Evolutionary conservation across 2,113 vertebrate species (phyloP).

Genomic region (Cyprinodon tularosa): DNA sequence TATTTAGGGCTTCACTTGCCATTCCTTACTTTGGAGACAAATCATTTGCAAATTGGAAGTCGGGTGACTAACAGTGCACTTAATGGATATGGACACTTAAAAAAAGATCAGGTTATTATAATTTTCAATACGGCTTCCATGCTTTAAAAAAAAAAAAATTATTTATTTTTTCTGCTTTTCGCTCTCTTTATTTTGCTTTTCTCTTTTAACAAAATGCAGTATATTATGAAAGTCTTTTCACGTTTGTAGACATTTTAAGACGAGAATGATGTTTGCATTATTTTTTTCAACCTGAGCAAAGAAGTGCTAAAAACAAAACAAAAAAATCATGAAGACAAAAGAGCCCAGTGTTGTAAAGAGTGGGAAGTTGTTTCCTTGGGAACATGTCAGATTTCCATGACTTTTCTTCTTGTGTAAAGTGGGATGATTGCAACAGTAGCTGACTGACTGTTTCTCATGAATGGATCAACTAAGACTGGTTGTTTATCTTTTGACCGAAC

Average conservation of each 20-base stretch:
- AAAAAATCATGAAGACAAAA: conserved; percentile 3
- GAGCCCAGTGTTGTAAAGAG: conserved; percentile 11
- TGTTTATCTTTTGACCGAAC: conserved; percentile 11
- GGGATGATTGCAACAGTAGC: conserved; percentile 30
- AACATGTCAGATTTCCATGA: conserved; percentile 54
- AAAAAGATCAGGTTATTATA: conserved; percentile 47
- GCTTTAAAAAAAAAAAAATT: conserved; percentile 14
- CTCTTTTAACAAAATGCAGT: conserved; percentile 10
- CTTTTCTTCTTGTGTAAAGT: conserved; percentile 47
- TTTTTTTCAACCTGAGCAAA: conserved; percentile 28
- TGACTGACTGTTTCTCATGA: conserved; percentile 20
- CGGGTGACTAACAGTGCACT: conserved; percentile 25
- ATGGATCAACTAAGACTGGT: conserved; percentile 1
- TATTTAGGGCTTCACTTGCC: conserved; percentile 26
- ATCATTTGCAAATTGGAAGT: conserved; percentile 52
- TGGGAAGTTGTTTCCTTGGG: conserved; percentile 61
- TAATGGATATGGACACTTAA: conserved; percentile 38
- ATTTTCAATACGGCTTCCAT: conserved; percentile 33
- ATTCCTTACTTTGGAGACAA: conserved; percentile 45
- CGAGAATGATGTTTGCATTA: conserved; percentile 5
- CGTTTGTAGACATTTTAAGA: not conserved
- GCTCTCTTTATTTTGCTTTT: conserved; percentile 7
- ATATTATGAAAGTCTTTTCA: not conserved
- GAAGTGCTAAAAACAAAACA: conserved; percentile 8
- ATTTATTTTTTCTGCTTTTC: not conserved